Percentiles rank a stretch among this genome's conserved stretches.
Evolutionary conservation across 2,797 vertebrate species (phyloP).

Genomic region (Microtus obscurus): DNA sequence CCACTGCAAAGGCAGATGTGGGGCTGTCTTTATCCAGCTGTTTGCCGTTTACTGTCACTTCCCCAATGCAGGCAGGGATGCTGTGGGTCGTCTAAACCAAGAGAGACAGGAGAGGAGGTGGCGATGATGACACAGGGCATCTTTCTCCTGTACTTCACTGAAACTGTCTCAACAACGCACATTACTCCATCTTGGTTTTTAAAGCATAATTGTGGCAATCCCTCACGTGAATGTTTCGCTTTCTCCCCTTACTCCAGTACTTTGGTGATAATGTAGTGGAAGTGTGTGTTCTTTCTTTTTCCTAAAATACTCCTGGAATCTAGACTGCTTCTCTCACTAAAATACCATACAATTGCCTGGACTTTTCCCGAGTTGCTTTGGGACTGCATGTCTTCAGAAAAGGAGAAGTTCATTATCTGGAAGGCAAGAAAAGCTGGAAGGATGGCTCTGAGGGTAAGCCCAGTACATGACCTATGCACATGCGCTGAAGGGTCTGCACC

Average conservation of each 20-base stretch:
- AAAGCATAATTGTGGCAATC: neutral
- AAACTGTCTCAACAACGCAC: neutral
- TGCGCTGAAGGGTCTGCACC: neutral
- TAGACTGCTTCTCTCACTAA: neutral
- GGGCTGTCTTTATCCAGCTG: conserved; percentile 87
- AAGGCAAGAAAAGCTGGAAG: neutral
- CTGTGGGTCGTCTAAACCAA: conserved; percentile 91
- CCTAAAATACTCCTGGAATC: conserved; percentile 36
- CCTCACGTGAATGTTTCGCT: neutral
- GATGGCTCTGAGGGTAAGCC: neutral
- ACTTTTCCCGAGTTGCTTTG: neutral
- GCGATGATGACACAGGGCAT: neutral
- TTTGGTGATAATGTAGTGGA: neutral
- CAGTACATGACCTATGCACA: neutral
- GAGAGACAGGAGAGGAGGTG: neutral
- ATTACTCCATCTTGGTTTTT: neutral
- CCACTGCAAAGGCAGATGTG: conserved; percentile 87
- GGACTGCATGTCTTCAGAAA: neutral
- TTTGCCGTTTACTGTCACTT: conserved; percentile 90
- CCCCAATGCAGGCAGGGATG: conserved; percentile 92
- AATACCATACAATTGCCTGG: neutral
- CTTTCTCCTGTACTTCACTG: neutral
- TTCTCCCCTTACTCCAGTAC: neutral
- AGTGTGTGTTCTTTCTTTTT: conserved; percentile 41
- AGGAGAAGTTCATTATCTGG: neutral